Conservation (phyloP, 2,888 invertebrate genomes). For the Ommatoiulus sabulosus region DNA sequence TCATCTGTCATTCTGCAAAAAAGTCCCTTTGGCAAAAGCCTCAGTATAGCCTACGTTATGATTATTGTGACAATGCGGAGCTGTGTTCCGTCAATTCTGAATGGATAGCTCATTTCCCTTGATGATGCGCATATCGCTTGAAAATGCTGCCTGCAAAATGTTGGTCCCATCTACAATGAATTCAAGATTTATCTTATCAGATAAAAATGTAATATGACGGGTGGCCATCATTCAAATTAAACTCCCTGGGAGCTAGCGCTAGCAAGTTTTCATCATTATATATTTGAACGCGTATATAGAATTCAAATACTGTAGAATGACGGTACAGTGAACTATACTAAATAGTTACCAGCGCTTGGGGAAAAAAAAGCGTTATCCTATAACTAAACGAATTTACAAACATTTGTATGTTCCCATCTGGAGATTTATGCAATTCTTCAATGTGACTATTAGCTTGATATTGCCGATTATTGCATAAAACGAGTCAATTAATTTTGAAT, state of each 20-base stretch:
- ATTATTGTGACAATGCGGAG: conserved; percentile 12
- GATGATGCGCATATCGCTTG: background rate
- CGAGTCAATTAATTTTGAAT: too few species aligned
- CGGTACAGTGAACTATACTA: too few species aligned
- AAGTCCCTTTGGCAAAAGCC: background rate
- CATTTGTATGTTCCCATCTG: too few species aligned
- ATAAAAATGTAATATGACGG: conserved; percentile 19
- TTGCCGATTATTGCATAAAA: too few species aligned
- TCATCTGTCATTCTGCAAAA: background rate
- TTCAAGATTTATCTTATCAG: conserved; percentile 31
- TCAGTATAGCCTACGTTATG: background rate
- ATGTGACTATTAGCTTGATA: too few species aligned
- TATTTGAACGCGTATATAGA: background rate
- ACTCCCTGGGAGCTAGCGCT: background rate
- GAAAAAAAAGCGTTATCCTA: too few species aligned
- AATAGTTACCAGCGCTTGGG: too few species aligned
- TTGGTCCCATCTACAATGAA: background rate
- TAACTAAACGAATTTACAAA: too few species aligned
- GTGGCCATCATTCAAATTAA: background rate
- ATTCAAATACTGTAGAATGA: too few species aligned
- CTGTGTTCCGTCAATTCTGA: background rate
- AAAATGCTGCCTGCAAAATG: background rate
- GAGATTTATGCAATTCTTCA: too few species aligned
- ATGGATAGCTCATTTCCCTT: background rate
- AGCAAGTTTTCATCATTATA: background rate